A percentile compares a stretch with the other conserved stretches of the same genome.
These are phyloP conservation scores for Callocephalon fimbriatum DNA, from an alignment of 2,113 vertebrate genomes.

Conservation along the genomic window DNA sequence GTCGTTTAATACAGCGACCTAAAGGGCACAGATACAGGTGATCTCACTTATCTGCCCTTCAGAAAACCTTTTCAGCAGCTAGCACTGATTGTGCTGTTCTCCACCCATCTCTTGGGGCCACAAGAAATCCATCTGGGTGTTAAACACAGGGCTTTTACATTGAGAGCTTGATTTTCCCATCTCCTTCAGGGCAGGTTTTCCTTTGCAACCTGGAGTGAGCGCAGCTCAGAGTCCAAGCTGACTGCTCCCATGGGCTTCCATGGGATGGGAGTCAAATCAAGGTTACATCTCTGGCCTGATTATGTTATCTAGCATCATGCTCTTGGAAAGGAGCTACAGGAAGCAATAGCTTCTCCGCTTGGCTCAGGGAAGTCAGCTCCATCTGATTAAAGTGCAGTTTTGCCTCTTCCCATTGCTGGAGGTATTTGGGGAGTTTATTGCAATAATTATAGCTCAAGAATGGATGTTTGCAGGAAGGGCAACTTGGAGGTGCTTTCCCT, in stretches of 20 bases:
- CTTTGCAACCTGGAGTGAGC: background rate
- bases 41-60: background rate
- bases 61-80: background rate
- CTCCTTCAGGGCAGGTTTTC: background rate
- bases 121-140: background rate
- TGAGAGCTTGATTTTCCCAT: background rate
- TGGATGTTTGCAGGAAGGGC: background rate
- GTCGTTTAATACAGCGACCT: slow-evolving; percentile 89
- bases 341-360: background rate
- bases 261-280: background rate
- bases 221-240: background rate
- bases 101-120: background rate
- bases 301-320: background rate
- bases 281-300: background rate
- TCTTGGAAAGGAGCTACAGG: background rate
- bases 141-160: rapidly evolving
- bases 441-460: background rate
- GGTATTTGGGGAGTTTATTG: background rate
- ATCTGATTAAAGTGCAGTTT: background rate
- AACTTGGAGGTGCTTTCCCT: background rate
- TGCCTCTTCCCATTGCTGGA: background rate
- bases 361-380: background rate
- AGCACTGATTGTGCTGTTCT: background rate
- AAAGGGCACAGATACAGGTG: background rate
- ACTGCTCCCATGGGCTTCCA: background rate